Evolutionary conservation across 1,140 invertebrate genomes (phyloP).

Genomic region (Agrypnia vestita): DNA sequence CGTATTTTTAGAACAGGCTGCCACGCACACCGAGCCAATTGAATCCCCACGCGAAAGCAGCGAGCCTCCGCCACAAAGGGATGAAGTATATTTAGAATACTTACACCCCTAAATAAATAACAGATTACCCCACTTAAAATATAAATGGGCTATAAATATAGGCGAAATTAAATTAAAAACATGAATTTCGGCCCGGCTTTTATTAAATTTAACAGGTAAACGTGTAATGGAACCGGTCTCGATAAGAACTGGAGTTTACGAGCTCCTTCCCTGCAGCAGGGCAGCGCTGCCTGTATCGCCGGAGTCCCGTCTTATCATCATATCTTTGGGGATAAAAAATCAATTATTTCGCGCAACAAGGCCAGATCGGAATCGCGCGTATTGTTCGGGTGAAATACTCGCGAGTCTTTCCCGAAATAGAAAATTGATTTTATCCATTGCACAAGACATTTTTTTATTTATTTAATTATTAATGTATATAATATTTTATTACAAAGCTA

Average conservation of each 20-base stretch:
- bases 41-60: no score
- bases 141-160: slow-evolving; percentile 5
- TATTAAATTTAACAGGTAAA: slow-evolving; percentile 31
- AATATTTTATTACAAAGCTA: no score
- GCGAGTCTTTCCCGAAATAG: neutral
- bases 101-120: neutral
- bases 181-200: slow-evolving; percentile 10
- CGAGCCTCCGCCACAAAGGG: no score
- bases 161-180: neutral
- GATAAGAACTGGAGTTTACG: slow-evolving; percentile 30
- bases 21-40: no score
- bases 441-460: no score
- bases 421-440: no score
- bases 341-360: slow-evolving; percentile 20
- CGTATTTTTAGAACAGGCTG: no score
- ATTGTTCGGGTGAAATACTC: neutral
- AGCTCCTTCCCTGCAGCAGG: slow-evolving; percentile 1
- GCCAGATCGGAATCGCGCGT: neutral
- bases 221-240: slow-evolving; percentile 28
- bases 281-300: neutral
- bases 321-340: slow-evolving; percentile 16
- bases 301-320: slow-evolving; percentile 2
- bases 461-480: no score
- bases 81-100: no score
- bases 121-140: slow-evolving; percentile 4